Base-by-base conservation (phyloP, 2,888 invertebrate genomes). In the Drosophila hamatofila region DNA sequence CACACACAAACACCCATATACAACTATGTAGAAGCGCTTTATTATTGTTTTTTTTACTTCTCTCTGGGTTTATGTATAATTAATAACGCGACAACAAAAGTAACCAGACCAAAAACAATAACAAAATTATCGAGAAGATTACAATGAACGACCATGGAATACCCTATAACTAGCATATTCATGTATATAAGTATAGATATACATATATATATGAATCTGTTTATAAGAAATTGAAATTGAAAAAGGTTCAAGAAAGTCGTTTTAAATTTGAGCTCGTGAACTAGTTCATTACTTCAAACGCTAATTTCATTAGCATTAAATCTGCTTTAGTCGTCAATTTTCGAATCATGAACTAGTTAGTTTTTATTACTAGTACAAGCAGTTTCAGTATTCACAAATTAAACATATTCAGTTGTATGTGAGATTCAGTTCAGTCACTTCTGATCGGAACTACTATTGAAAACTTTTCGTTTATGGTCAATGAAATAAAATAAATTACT, bases 11-110 rank as follows among this genome's bases (percentile, higher is more conserved):
- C 44, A 57, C 21, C 30, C 51, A 52, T 11, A 49, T 57, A 55
- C 30, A 55, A 42, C 46, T 39, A 64, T 63, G 35, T 51, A 62
- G 54, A 49, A 46, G 48, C 70, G 46, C 62, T 54, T 77, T 75
- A 66, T 78, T 77, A 71, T 62, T 78, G 72, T 57, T 67, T 63
- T 46, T 57, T 67, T 63, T 46, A 54, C 66, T 75, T 58, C 61
- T 60, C 61, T 60, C 37, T 67, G 71, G 65, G 52, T 55, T 81
- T 76, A 88, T 86, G 81, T 70, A 86, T 87, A 81, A 84, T 88
- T 84, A 84, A 84, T 88, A 77, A 71, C 44, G 57, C 48, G 64
- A 42, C 55, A 41, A 51, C 55, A 59, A 62, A 48, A 60, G 61
- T 25, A 71, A 48, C 27, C 46, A 57, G 33, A 23, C 33, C 23